These are phyloP conservation scores for Drosophila equinoxialis DNA, from an alignment of 1,140 invertebrate species.

Conservation along the genomic window DNA sequence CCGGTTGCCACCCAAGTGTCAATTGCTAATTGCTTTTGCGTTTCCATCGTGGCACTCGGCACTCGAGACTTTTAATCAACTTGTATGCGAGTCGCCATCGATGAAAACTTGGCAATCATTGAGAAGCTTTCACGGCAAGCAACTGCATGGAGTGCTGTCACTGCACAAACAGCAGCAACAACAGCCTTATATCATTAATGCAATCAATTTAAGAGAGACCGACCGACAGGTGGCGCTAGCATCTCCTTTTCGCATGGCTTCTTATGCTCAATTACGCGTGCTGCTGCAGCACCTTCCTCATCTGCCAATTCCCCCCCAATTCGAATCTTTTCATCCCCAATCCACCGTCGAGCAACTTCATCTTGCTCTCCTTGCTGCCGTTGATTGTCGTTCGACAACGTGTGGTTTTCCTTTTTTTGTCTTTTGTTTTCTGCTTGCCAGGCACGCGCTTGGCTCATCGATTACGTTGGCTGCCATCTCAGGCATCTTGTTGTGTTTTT, in stretches of 20 bases:
- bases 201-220: slow-evolving; percentile 46
- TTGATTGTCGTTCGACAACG: slow-evolving; percentile 56
- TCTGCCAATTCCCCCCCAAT: not conserved
- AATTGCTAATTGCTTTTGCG: slow-evolving; percentile 59
- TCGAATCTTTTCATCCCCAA: not conserved
- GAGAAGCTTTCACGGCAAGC: slow-evolving; percentile 45
- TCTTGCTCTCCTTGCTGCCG: not conserved
- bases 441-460: slow-evolving; percentile 58
- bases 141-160: not conserved
- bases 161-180: slow-evolving; percentile 16
- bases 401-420: slow-evolving; percentile 42
- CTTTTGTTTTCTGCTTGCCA: slow-evolving; percentile 22
- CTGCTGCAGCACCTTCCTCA: slow-evolving; percentile 14
- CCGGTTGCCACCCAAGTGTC: slow-evolving; percentile 41
- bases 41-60: slow-evolving; percentile 24
- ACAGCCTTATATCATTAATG: slow-evolving; percentile 57
- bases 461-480: slow-evolving; percentile 48
- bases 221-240: slow-evolving; percentile 50
- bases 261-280: slow-evolving; percentile 57
- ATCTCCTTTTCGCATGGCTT: slow-evolving; percentile 43
- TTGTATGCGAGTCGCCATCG: slow-evolving; percentile 17
- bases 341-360: slow-evolving; percentile 10
- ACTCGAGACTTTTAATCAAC: slow-evolving; percentile 53
- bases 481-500: slow-evolving; percentile 60
- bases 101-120: slow-evolving; percentile 36